phyloP scores from a whole-genome alignment of 2,113 vertebrate species.

The Datnioides undecimradiatus region DNA sequence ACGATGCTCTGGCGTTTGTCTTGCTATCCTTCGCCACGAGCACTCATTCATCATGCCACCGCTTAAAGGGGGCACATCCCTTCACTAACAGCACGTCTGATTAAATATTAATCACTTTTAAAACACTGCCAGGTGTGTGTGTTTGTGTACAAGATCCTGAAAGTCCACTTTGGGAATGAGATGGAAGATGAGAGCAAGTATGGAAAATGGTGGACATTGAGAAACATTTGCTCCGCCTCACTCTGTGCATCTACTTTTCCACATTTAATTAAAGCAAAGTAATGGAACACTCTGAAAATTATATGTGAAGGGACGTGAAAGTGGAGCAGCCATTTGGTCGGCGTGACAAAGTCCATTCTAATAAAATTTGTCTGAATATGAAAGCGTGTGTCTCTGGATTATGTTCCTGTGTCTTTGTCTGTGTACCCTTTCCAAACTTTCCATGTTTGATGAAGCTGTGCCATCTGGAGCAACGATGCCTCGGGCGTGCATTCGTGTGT shows the following conservation, averaged over 20 bases:
- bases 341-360: conserved; percentile 25
- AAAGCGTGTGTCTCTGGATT: background rate
- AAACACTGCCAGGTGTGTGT: conserved; percentile 36
- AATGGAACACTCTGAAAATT: conserved; percentile 33
- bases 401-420: background rate
- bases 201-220: no score
- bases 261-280: conserved; percentile 49
- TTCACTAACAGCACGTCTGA: conserved; percentile 18
- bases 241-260: conserved; percentile 6
- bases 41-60: conserved; percentile 61
- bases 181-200: no score
- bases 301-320: conserved; percentile 32
- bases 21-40: conserved; percentile 56
- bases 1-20: conserved; percentile 60
- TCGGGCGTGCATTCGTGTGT: conserved; percentile 13
- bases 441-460: conserved; percentile 36
- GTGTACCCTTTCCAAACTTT: conserved; percentile 27
- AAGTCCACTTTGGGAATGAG: background rate
- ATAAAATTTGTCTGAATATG: conserved; percentile 19
- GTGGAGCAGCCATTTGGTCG: conserved; percentile 17
- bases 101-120: conserved; percentile 70
- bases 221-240: background rate
- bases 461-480: conserved; percentile 51
- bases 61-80: conserved; percentile 20
- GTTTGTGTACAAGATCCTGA: background rate